These are phyloP conservation scores for Notolepis coatsorum DNA, from an alignment of 2,797 vertebrate species.

Conservation along the genomic window DNA sequence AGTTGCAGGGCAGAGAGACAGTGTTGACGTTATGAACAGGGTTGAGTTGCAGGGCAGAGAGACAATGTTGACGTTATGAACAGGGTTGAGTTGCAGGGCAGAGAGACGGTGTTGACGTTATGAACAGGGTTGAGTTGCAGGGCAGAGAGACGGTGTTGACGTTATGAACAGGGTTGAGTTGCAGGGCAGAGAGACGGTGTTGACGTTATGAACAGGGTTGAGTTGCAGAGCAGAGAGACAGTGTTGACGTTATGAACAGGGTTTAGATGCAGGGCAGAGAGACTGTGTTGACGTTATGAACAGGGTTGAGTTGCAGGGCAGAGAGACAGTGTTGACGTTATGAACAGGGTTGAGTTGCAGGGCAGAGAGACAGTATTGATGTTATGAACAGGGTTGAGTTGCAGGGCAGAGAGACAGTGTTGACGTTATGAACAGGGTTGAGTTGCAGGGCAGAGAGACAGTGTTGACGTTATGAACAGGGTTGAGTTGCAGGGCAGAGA, in stretches of 20 bases:
- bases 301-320: slow-evolving; percentile 57
- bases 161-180: slow-evolving; percentile 50
- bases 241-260: slow-evolving; percentile 48
- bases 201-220: slow-evolving; percentile 48
- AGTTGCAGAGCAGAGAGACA: slow-evolving; percentile 56
- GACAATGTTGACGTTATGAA: slow-evolving; percentile 50
- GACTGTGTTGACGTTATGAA: slow-evolving; percentile 51
- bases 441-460: slow-evolving; percentile 56
- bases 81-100: slow-evolving; percentile 57
- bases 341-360: slow-evolving; percentile 52
- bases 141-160: slow-evolving; percentile 57
- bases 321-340: slow-evolving; percentile 56
- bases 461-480: slow-evolving; percentile 48
- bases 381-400: slow-evolving; percentile 50
- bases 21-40: slow-evolving; percentile 48
- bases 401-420: slow-evolving; percentile 56
- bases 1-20: slow-evolving; percentile 56
- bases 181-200: slow-evolving; percentile 56
- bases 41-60: slow-evolving; percentile 60
- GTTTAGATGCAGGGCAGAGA: slow-evolving; percentile 60
- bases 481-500: slow-evolving; percentile 60
- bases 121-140: slow-evolving; percentile 52
- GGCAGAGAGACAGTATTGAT: slow-evolving; percentile 57
- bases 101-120: slow-evolving; percentile 56
- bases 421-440: slow-evolving; percentile 48